Base-by-base conservation (phyloP, 2,888 invertebrate species). In the Platycheirus albimanus region DNA sequence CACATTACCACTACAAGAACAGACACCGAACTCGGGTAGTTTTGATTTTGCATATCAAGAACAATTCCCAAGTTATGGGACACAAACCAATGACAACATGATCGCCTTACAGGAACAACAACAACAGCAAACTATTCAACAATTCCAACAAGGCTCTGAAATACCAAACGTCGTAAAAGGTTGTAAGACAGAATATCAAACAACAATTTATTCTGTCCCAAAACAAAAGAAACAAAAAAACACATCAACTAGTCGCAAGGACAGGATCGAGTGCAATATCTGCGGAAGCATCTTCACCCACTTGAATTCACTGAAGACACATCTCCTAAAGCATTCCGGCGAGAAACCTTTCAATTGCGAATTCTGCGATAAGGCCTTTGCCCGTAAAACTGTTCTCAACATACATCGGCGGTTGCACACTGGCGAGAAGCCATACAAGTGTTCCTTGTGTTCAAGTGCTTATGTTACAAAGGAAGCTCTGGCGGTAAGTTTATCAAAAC, bases 271-370 rank as follows among this genome's bases (percentile, higher is more conserved):
- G 61, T 85, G 86, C 64, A 85, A 86, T 49, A 86, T 86, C 19
- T 86, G 86, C 15, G 85, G 85, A 15, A 85, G 75, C 19, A 67
- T 52, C 2, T 86, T 86, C 7, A 85, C 85, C 0, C 86, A 86
- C 43, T 58, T 85, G 11, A 85, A 85, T 71, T 85, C 86, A 11
- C 45, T 86, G 7, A 85, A 85, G 15, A 85, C 85, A 2, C 86
- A 85, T 67, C 52, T 86, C 6, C 61, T 86, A 3, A 86, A 85
- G 58, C 86, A 85, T 49, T 84, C 85, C 0, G 86, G 85, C 0
- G 85, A 85, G 63, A 83, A 85, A 11, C 86, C 86, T 1, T 86
- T 85, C 54, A 75, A 67, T n/a, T 86, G 86, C 41, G 85, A 86
- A 45, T 86, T 84, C 38, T 86, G 86, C 17, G 70, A 78, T n/a